Conservation (phyloP, 2,797 vertebrate species). For the Miichthys miiuy region DNA sequence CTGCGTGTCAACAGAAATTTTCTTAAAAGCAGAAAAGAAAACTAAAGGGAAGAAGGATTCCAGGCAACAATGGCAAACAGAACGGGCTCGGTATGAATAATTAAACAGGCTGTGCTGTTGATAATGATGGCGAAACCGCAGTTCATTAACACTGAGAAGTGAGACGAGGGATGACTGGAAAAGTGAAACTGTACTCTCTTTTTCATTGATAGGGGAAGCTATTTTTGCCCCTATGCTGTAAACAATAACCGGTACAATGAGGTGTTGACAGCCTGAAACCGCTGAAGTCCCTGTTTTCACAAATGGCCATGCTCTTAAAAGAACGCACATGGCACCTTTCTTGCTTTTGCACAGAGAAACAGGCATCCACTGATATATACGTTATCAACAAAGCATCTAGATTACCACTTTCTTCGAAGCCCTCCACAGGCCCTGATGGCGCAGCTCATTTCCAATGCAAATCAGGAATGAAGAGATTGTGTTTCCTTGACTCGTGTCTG, state of each 20-base stretch:
- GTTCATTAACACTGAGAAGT: conserved; percentile 72
- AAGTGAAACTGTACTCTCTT: conserved; percentile 40
- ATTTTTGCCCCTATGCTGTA: conserved; percentile 36
- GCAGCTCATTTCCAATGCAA: conserved; percentile 57
- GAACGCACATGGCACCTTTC: background rate
- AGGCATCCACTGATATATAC: conserved; percentile 6
- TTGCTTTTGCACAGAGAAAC: conserved; percentile 18
- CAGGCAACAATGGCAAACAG: conserved; percentile 55
- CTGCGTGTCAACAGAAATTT: conserved; percentile 47
- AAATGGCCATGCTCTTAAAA: conserved; percentile 15
- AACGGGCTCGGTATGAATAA: conserved; percentile 71
- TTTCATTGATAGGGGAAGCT: conserved; percentile 32
- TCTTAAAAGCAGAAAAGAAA: conserved; percentile 22
- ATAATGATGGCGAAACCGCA: conserved; percentile 63
- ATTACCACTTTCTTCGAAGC: conserved; percentile 30
- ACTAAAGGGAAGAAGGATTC: conserved; percentile 25
- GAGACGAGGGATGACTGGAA: conserved; percentile 61
- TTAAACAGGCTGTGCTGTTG: conserved; percentile 64
- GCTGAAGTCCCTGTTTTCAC: conserved; percentile 6
- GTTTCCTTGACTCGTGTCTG: conserved; percentile 35
- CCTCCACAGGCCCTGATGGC: conserved; percentile 8
- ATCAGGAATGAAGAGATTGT: conserved; percentile 58
- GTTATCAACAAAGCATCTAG: conserved; percentile 21
- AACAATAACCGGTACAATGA: conserved; percentile 35
- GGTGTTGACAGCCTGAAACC: conserved; percentile 9